phyloP scores from a whole-genome alignment of 2,113 vertebrate species.

The Austrofundulus limnaeus region DNA sequence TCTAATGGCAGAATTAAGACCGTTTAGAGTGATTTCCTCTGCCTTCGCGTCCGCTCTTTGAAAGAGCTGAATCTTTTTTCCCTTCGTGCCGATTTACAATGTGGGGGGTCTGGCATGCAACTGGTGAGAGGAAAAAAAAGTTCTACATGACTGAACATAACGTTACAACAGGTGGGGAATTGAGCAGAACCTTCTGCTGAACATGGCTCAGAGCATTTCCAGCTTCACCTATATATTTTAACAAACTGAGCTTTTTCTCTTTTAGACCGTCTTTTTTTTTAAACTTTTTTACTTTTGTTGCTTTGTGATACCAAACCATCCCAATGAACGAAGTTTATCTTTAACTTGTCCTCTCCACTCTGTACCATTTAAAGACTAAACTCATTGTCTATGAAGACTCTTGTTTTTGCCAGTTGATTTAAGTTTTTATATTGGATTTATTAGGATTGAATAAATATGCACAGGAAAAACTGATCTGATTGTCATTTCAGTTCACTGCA shows the following conservation, averaged over 20 bases:
- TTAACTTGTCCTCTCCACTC: neutral
- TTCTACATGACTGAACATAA: constrained; percentile 78
- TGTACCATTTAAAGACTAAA: too few species aligned
- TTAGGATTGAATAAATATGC: neutral
- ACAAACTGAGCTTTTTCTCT: constrained; percentile 22
- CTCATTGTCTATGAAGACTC: neutral
- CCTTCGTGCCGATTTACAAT: constrained; percentile 71
- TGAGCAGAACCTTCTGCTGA: constrained; percentile 49
- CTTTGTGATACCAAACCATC: constrained; percentile 16
- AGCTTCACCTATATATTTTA: constrained; percentile 13
- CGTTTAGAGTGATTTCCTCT: constrained; percentile 96
- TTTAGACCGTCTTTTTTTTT: neutral
- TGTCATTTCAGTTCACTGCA: too few species aligned
- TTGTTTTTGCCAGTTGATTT: neutral
- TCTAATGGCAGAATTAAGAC: constrained; percentile 99
- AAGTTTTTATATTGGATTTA: neutral
- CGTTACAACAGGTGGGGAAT: constrained; percentile 77
- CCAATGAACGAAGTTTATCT: neutral
- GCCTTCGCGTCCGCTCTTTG: constrained; percentile 74
- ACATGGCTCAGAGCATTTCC: constrained; percentile 41
- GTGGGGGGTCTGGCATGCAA: constrained; percentile 79
- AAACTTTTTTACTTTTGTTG: constrained; percentile 8
- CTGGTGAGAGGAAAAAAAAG: constrained; percentile 73
- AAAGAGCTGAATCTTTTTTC: constrained; percentile 71
- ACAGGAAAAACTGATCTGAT: constrained; percentile 1